Conservation (phyloP, 30 jellyfish, hydroid and myxozoan species). For the Morbakka virulenta region DNA sequence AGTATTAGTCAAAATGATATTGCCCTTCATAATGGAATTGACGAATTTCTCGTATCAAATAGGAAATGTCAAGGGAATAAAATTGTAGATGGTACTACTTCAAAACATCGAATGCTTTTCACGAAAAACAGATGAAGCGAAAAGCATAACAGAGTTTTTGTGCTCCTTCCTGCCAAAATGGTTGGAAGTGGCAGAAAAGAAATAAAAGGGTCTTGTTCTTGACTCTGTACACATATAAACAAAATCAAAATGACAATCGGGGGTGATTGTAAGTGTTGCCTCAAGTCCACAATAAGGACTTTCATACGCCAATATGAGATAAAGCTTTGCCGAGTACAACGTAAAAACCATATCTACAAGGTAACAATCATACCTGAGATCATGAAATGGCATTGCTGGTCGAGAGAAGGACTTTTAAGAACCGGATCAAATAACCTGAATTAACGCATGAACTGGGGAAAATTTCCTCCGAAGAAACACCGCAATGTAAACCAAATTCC, state of each 20-base stretch:
- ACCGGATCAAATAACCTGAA: neutral
- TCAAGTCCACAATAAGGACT: neutral
- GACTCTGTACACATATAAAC: neutral
- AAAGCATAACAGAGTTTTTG: no score
- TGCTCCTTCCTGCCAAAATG: no score
- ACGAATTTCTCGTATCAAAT: no score
- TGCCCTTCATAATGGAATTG: no score
- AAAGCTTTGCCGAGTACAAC: slow-evolving; percentile 1
- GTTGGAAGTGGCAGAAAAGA: no score
- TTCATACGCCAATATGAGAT: neutral
- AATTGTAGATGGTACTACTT: no score
- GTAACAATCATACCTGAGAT: neutral
- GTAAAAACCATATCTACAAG: neutral
- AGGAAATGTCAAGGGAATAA: no score
- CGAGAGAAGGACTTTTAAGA: neutral
- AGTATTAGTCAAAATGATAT: no score
- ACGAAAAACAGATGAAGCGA: no score
- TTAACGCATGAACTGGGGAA: neutral
- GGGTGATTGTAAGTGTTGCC: neutral
- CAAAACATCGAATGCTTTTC: no score
- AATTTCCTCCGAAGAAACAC: neutral
- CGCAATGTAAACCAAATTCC: neutral
- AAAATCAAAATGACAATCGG: neutral
- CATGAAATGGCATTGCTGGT: neutral
- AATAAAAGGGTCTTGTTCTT: neutral